A percentile compares a stretch with the other conserved stretches of the same genome.
Conservation (phyloP, 2,797 vertebrate genomes). For the Poecilia wingei region DNA sequence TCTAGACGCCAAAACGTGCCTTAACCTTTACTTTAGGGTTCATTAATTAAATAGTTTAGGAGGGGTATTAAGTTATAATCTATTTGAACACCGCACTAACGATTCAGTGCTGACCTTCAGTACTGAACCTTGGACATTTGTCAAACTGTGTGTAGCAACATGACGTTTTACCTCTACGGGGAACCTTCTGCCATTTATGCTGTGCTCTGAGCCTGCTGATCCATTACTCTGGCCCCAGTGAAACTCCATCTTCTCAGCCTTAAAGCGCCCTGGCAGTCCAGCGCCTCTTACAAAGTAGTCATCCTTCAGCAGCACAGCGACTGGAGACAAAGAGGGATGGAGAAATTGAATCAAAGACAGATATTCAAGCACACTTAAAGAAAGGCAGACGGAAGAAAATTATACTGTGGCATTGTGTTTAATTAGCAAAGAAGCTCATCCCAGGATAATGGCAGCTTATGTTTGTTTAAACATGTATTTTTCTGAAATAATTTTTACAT, state of each 20-base stretch:
- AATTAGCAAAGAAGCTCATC: constrained; percentile 7
- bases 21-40: constrained; percentile 13
- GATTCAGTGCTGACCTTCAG: constrained; percentile 33
- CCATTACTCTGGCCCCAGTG: constrained; percentile 97
- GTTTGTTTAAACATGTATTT: constrained; percentile 5
- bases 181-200: constrained; percentile 91
- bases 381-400: constrained; percentile 24
- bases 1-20: neutral
- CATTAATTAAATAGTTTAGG: constrained; percentile 11
- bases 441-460: neutral
- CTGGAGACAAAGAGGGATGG: constrained; percentile 70
- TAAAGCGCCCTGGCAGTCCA: constrained; percentile 93
- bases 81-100: constrained; percentile 19
- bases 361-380: constrained; percentile 19
- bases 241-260: constrained; percentile 97
- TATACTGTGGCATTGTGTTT: neutral
- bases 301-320: constrained; percentile 94
- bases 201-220: constrained; percentile 95
- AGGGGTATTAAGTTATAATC: constrained; percentile 8
- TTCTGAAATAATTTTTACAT: neutral
- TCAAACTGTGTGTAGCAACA: constrained; percentile 38
- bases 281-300: constrained; percentile 96
- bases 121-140: constrained; percentile 36
- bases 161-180: constrained; percentile 83
- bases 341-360: constrained; percentile 22